These are phyloP conservation scores for Athene cunicularia DNA, from an alignment of 2,113 vertebrate species.

Conservation along the genomic window DNA sequence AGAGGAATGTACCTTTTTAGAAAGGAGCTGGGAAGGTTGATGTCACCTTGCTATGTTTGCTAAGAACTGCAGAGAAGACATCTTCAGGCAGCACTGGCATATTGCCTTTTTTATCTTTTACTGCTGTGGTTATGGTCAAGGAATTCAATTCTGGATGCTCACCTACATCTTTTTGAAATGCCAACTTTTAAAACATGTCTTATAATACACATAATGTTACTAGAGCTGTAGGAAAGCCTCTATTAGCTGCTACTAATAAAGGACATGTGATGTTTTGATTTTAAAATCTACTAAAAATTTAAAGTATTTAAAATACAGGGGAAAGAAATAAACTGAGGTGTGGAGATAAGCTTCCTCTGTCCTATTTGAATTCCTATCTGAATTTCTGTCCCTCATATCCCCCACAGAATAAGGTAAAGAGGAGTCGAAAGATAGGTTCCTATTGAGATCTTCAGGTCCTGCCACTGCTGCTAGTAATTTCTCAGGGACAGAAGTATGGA, in stretches of 20 bases:
- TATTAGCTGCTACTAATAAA: not conserved
- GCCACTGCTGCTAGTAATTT: not conserved
- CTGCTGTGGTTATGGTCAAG: constrained; percentile 71
- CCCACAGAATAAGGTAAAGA: not conserved
- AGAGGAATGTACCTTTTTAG: not conserved
- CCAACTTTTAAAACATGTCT: constrained; percentile 7
- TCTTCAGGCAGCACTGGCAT: constrained; percentile 75
- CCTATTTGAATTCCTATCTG: not conserved
- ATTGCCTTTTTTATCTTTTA: constrained; percentile 81
- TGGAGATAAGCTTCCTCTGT: not conserved
- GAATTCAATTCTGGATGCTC: constrained; percentile 66
- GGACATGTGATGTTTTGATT: not conserved
- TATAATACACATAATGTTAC: not conserved
- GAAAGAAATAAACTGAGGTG: not conserved
- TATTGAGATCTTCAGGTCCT: not conserved
- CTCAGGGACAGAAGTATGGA: not conserved
- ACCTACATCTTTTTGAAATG: constrained; percentile 70
- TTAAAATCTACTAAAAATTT: not conserved
- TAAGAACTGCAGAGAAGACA: constrained; percentile 75
- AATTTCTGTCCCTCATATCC: not conserved
- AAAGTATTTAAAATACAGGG: not conserved
- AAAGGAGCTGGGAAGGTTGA: not conserved
- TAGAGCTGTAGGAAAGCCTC: not conserved
- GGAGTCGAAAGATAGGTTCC: not conserved
- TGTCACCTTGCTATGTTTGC: constrained; percentile 58